Base-by-base conservation (phyloP, 2,797 vertebrate genomes). In the Varecia variegata region DNA sequence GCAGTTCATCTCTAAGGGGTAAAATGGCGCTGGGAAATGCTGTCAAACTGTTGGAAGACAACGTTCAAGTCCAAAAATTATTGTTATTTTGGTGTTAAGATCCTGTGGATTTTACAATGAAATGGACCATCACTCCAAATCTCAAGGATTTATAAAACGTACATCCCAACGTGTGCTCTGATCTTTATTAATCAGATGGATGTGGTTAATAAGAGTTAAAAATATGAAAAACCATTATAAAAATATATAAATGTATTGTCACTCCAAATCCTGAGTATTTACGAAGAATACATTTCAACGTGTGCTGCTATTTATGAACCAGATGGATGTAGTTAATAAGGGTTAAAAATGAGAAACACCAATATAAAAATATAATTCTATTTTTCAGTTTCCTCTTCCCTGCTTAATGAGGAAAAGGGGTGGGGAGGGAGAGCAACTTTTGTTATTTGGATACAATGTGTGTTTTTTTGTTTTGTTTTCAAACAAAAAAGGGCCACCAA, bases 351-450 rank as follows among this genome's bases (percentile, higher is more conserved):
- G 97, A 97, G 94, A 98, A 96, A 95, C 97, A 96, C 77, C 97
- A 96, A 82, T 12, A 97, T 97, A 98, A 98, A 96, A 98, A 97
- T 98, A 96, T 94, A 98, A 97, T 98, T 98, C 94, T 98, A 96
- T 98, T 98, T 98, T 98, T 97, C 97, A 97, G 94, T 88, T 96
- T 95, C 96, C 94, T 95, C 93, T 98, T 87, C 94, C 96, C 96
- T 97, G 96, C 93, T 97, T 98, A 96, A 96, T 94, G 97, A 98
- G 98, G 90, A 96, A 97, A 97, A 88, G 85, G 73, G 88, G 86
- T 93, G 86, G 70, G 70, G 79, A 60, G 85, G 89, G 98, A 97
- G 43, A 87, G 90, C 96, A 95, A 98, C 98, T 98, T 96, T 97
- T 97, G 96, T 98, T 97, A 89, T 97, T 98, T 95, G 97, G 96